Conservation (phyloP, 2,888 invertebrate species). For the Machimus atricapillus region DNA sequence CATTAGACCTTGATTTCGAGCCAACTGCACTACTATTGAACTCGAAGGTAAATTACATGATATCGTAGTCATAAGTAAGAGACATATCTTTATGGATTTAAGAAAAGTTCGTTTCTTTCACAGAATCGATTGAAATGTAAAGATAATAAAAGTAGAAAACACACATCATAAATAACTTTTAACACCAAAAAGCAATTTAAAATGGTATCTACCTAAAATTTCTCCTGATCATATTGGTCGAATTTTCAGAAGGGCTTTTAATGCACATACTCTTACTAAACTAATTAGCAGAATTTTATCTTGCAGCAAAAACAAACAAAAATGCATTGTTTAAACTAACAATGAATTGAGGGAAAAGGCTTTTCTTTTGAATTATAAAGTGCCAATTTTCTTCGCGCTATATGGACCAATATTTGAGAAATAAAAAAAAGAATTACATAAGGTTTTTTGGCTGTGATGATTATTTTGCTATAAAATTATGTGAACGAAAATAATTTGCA, state of each 20-base stretch:
- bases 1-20: background rate
- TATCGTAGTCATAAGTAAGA: background rate
- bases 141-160: background rate
- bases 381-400: conserved; percentile 11
- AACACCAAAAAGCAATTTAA: background rate
- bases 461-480: conserved; percentile 7
- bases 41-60: background rate
- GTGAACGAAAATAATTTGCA: background rate
- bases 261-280: background rate
- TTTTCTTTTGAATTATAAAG: background rate
- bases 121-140: background rate
- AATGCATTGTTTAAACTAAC: background rate
- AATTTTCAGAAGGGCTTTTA: background rate
- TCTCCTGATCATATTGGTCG: background rate
- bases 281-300: background rate
- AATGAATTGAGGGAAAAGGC: background rate
- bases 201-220: background rate
- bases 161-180: background rate
- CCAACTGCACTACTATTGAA: background rate
- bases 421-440: background rate
- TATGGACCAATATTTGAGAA: conserved; percentile 2
- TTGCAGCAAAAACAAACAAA: background rate
- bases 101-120: background rate
- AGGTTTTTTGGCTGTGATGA: conserved; percentile 14
- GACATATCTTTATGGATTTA: background rate